Conservation (phyloP, 1,140 invertebrate species). For the Drosophila bifasciata region DNA sequence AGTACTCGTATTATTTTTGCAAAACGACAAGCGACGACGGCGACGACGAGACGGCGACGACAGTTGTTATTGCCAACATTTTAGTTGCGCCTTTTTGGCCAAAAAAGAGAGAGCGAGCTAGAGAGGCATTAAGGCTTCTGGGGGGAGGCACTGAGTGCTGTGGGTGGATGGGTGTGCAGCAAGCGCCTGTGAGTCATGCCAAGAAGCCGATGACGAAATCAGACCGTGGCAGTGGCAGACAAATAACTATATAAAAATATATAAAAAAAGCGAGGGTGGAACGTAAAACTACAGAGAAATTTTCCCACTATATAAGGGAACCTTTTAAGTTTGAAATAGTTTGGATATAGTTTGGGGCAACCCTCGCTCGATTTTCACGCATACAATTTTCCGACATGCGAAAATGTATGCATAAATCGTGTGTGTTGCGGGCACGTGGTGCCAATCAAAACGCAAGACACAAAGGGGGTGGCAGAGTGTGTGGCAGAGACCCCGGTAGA, state of each 20-base stretch:
- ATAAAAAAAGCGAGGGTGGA: constrained; percentile 28
- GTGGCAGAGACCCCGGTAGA: too few species aligned
- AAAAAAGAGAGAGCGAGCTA: not conserved
- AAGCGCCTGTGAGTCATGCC: constrained; percentile 44
- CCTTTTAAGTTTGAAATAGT: not conserved
- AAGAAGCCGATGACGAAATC: constrained; percentile 54
- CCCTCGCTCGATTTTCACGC: constrained; percentile 9
- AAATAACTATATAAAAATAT: constrained; percentile 34
- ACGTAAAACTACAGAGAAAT: too few species aligned
- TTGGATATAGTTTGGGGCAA: too few species aligned
- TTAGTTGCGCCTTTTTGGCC: constrained; percentile 30
- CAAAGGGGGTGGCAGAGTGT: not conserved
- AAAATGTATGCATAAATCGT: constrained; percentile 51
- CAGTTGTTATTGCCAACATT: constrained; percentile 64
- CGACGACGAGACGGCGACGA: constrained; percentile 35
- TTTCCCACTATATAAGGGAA: too few species aligned
- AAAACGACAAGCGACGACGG: constrained; percentile 25
- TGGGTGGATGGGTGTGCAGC: not conserved
- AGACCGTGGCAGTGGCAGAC: constrained; percentile 39
- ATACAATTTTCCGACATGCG: constrained; percentile 41
- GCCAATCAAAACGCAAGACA: constrained; percentile 36
- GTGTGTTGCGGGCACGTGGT: constrained; percentile 42
- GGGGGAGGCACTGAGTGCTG: not conserved
- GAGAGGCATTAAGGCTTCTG: constrained; percentile 2
- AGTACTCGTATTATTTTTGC: constrained; percentile 12